Evolutionary conservation across 2,113 vertebrate genomes (phyloP).

Genomic region (Tautogolabrus adspersus): DNA sequence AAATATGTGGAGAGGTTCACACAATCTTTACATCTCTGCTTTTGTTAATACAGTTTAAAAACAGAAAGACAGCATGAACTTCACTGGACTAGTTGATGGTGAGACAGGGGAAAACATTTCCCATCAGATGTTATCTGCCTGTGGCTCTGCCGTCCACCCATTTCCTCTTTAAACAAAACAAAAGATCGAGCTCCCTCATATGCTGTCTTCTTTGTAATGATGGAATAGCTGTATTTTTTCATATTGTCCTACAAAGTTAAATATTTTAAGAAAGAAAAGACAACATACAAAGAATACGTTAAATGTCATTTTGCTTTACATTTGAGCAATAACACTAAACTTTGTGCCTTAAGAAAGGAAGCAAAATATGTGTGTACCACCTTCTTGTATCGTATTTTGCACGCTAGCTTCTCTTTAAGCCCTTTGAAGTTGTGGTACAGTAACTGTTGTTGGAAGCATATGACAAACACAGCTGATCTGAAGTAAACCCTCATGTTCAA

Average conservation of each 20-base stretch:
- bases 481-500: background rate
- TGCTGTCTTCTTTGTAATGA: background rate
- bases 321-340: background rate
- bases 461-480: background rate
- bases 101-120: conserved; percentile 65
- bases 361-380: background rate
- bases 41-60: background rate
- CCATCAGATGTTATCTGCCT: conserved; percentile 77
- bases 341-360: background rate
- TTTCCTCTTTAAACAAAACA: conserved; percentile 73
- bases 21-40: conserved; percentile 7
- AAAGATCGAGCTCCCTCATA: conserved; percentile 36
- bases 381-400: background rate
- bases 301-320: too few species aligned
- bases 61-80: conserved; percentile 11
- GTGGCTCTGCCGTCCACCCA: conserved; percentile 56
- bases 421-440: background rate
- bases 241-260: too few species aligned
- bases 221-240: background rate
- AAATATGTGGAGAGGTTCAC: conserved; percentile 6
- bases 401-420: background rate
- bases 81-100: conserved; percentile 36
- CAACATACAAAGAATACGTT: too few species aligned
- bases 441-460: background rate
- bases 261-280: too few species aligned